Conservation (phyloP, 2,888 invertebrate genomes). For the Seira sanloemensis region DNA sequence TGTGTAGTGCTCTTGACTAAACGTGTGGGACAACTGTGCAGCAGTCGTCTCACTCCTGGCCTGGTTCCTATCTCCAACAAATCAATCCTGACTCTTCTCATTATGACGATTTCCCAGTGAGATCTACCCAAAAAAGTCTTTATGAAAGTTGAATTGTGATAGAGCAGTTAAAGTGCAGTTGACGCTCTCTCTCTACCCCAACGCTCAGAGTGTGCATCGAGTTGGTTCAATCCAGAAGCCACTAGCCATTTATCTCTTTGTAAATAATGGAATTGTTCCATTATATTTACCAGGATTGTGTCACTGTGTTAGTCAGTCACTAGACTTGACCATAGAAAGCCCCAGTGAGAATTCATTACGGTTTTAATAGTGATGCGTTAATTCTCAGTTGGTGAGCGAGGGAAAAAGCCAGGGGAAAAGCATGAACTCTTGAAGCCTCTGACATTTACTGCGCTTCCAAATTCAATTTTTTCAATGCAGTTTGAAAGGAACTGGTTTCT, state of each 20-base stretch:
- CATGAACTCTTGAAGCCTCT: background rate
- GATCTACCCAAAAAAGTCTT: constrained; percentile 2
- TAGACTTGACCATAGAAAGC: background rate
- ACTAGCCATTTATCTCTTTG: constrained; percentile 7
- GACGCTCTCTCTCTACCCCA: background rate
- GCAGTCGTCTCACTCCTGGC: constrained; percentile 40
- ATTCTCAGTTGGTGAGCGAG: constrained; percentile 25
- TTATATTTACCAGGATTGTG: constrained; percentile 34
- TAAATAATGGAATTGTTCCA: constrained; percentile 27
- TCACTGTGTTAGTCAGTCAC: constrained; percentile 60
- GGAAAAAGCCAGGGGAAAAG: background rate
- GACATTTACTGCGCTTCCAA: background rate
- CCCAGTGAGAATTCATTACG: background rate
- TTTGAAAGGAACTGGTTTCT: constrained; percentile 44
- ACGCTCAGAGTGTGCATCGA: background rate
- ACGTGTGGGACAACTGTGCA: constrained; percentile 22
- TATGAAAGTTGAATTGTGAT: constrained; percentile 35
- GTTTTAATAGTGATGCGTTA: background rate
- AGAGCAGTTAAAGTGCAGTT: constrained; percentile 18
- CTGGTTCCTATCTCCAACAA: constrained; percentile 49
- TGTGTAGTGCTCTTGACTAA: constrained; percentile 26
- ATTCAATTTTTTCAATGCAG: background rate
- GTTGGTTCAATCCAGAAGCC: constrained; percentile 42
- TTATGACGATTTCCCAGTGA: constrained; percentile 28
- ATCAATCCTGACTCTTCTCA: constrained; percentile 56